phyloP scores from a whole-genome alignment of 2,113 vertebrate genomes.

The Peromyscus californicus region DNA sequence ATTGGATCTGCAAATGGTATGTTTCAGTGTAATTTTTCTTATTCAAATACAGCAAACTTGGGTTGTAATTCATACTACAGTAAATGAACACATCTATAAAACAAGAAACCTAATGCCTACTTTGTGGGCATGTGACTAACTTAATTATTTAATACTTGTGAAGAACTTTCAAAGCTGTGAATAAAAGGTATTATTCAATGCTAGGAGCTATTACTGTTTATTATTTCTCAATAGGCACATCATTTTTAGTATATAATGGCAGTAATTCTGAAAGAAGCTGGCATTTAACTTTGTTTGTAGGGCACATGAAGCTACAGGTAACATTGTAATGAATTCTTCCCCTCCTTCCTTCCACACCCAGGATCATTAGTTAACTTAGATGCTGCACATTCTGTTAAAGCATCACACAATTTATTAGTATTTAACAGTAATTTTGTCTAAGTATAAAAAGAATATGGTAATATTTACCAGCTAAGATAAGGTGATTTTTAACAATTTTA shows the following conservation, averaged over 20 bases:
- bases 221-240: conserved; percentile 58
- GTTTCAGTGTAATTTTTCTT: conserved; percentile 52
- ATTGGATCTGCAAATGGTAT: neutral
- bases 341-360: neutral
- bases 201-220: conserved; percentile 68
- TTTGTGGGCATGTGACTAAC: conserved; percentile 61
- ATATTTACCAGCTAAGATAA: neutral
- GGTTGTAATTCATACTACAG: neutral
- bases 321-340: conserved; percentile 43
- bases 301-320: conserved; percentile 28
- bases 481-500: neutral
- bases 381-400: conserved; percentile 30
- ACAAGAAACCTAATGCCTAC: neutral
- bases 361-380: neutral
- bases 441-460: neutral
- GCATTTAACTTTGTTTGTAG: conserved; percentile 44
- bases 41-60: neutral
- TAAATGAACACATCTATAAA: conserved; percentile 53
- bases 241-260: conserved; percentile 44
- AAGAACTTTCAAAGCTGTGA: conserved; percentile 38
- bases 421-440: neutral
- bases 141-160: conserved; percentile 70
- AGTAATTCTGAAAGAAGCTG: conserved; percentile 52
- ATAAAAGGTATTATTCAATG: conserved; percentile 69
- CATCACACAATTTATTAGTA: neutral